These are phyloP conservation scores for Scaptodrosophila lebanonensis DNA, from an alignment of 1,140 invertebrate genomes.

Conservation along the genomic window DNA sequence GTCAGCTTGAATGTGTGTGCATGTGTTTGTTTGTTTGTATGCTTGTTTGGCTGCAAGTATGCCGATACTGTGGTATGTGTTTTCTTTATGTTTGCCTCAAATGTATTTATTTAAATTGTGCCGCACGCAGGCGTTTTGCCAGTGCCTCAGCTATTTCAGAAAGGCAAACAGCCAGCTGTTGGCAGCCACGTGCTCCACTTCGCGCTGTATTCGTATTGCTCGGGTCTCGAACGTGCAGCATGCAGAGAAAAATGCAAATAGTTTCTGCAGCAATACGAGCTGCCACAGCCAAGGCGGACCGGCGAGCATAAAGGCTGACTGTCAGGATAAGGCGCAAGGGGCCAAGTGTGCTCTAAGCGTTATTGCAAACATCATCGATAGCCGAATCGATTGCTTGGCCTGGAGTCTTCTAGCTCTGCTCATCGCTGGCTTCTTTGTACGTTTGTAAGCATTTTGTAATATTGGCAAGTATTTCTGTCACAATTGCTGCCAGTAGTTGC, in stretches of 20 bases:
- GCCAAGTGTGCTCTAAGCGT: slow-evolving; percentile 10
- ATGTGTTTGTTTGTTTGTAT: too few relatives aligned
- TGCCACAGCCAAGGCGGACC: slow-evolving; percentile 4
- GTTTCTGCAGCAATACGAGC: slow-evolving; percentile 43
- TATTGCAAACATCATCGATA: slow-evolving; percentile 59
- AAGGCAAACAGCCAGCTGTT: slow-evolving; percentile 53
- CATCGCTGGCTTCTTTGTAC: slow-evolving; percentile 12
- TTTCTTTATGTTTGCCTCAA: slow-evolving; percentile 19
- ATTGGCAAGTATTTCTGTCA: slow-evolving; percentile 53
- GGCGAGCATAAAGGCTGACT: slow-evolving; percentile 4
- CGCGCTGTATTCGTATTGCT: slow-evolving; percentile 65
- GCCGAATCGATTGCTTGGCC: slow-evolving; percentile 49
- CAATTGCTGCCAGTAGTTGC: slow-evolving; percentile 17
- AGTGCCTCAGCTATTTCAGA: slow-evolving; percentile 48
- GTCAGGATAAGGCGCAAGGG: too few relatives aligned
- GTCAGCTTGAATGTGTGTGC: too few relatives aligned
- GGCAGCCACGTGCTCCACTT: slow-evolving; percentile 37
- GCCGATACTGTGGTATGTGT: too few relatives aligned
- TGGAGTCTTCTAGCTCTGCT: not conserved
- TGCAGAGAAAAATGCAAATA: slow-evolving; percentile 43
- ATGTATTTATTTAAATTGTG: slow-evolving; percentile 72
- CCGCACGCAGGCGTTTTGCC: slow-evolving; percentile 29
- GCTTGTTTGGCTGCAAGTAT: too few relatives aligned
- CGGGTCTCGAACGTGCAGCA: slow-evolving; percentile 31
- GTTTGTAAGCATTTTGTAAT: slow-evolving; percentile 34